A percentile compares a stretch with the other conserved stretches of the same genome.
phyloP scores from a whole-genome alignment of 2,888 invertebrate species.

The Microctonus brassicae region DNA sequence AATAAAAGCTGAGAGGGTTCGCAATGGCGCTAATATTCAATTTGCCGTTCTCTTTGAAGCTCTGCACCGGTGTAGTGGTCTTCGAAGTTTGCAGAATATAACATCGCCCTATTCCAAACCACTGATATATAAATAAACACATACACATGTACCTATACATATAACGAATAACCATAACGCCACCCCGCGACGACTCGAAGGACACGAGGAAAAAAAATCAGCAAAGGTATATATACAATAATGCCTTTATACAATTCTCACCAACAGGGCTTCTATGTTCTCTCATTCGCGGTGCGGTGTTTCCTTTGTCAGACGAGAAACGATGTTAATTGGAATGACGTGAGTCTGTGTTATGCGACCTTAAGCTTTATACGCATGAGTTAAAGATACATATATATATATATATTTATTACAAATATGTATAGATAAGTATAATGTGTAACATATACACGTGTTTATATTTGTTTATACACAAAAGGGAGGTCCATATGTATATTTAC shows the following conservation, averaged over 20 bases:
- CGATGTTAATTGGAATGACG: conserved; percentile 37
- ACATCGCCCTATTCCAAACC: conserved; percentile 17
- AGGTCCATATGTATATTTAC: too few species aligned
- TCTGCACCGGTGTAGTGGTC: not conserved
- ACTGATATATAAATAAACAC: not conserved
- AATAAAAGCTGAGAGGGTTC: conserved; percentile 15
- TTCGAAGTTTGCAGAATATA: conserved; percentile 11
- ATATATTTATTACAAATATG: not conserved
- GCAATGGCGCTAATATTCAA: conserved; percentile 39
- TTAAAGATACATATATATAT: not conserved
- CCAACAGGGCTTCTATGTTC: conserved; percentile 2
- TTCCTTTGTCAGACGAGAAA: conserved; percentile 36
- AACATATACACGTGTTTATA: too few species aligned
- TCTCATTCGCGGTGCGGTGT: conserved; percentile 19
- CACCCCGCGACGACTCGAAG: conserved; percentile 17
- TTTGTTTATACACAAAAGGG: not conserved
- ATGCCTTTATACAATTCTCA: too few species aligned
- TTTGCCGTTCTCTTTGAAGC: conserved; percentile 33
- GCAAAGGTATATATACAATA: conserved; percentile 14
- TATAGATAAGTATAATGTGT: too few species aligned
- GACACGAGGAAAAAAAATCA: conserved; percentile 1
- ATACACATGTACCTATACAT: conserved; percentile 20
- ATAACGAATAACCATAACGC: conserved; percentile 19
- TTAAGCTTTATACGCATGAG: conserved; percentile 3
- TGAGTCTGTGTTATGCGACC: conserved; percentile 8